Evolutionary conservation across 1,140 invertebrate species (phyloP), one percentile per base, ranked within the genome.

Genomic region (Hylaeus anthracinus): DNA sequence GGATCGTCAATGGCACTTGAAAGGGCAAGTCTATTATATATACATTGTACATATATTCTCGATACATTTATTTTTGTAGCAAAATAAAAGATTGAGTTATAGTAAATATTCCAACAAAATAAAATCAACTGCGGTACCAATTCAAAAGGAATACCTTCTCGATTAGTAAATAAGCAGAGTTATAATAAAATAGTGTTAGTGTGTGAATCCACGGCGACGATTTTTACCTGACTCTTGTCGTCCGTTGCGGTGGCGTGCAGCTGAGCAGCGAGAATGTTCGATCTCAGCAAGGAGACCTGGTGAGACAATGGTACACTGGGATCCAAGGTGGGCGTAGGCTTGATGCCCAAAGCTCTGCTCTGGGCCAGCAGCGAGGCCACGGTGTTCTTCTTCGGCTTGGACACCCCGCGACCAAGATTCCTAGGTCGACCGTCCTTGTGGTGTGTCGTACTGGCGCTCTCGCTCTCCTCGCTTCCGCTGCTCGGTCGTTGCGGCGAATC

Each of bases 351-450:
- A 1, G 97, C 97, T 84, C 97, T 94, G 86, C 96, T 97, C 92
- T 97, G 97, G 0, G 97, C 97, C 41, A 98, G 92, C 48, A 98
- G 92, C 41, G 97, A 98, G 0, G 97, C 97, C 0, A 98, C 97
- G 0, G 97, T 98, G 89, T 98, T 98, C 93, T 98, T 98, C 94
- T 98, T 98, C 45, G 97, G 97, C 90, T 97, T 97, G 82, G 97
- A 97, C 4, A 97, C 96, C 1, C 97, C 97, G 3, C 97, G 94
- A 9, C 97, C 97, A 9, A 98, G 94, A 92, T 97, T 97, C 14
- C 97, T 94, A 0, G 97, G 97, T 53, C 97, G 91, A 4, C 96
- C 96, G 89, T 97, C 97, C 72, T 97, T 95, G 75, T 94, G 93
- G 69, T 93, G 92, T 1, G 88, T 85, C 67, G 55, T 91, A 79